Evolutionary conservation across 2,113 vertebrate genomes (phyloP).

Genomic region (Rhodinocichla rosea): DNA sequence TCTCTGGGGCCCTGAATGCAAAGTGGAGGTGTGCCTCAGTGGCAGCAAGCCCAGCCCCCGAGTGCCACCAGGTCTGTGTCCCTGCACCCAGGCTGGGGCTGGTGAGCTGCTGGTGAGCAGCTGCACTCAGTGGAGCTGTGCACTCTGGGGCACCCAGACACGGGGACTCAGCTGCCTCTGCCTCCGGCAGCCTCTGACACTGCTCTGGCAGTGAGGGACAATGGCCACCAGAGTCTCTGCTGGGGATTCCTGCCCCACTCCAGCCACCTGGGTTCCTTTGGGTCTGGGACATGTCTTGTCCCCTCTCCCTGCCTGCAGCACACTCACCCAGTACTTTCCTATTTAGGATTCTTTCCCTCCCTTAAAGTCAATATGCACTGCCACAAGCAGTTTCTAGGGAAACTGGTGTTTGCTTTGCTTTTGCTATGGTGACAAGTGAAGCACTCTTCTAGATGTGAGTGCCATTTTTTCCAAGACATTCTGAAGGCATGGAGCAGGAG

Average conservation of each 20-base stretch:
- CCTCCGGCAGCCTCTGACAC: background rate
- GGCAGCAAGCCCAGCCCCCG: background rate
- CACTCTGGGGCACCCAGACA: background rate
- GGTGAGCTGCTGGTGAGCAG: background rate
- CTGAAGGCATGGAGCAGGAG: background rate
- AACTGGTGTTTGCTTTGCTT: slow-evolving; percentile 35
- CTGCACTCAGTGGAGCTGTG: background rate
- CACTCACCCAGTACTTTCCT: background rate
- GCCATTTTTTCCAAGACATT: background rate
- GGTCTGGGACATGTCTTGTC: background rate
- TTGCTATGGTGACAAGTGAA: background rate
- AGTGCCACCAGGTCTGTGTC: background rate
- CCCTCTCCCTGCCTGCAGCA: background rate
- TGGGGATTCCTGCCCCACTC: background rate
- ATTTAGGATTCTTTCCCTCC: background rate
- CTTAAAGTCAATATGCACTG: background rate
- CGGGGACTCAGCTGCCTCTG: accelerated
- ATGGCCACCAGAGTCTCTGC: background rate
- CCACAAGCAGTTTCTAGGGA: slow-evolving; percentile 5
- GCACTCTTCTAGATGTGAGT: background rate
- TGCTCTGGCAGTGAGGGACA: background rate
- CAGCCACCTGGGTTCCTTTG: background rate
- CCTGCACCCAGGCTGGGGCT: background rate
- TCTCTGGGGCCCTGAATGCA: background rate
- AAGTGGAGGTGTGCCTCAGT: background rate